These are phyloP conservation scores for Sialia sialis DNA, from an alignment of 2,113 vertebrate species.

Conservation along the genomic window DNA sequence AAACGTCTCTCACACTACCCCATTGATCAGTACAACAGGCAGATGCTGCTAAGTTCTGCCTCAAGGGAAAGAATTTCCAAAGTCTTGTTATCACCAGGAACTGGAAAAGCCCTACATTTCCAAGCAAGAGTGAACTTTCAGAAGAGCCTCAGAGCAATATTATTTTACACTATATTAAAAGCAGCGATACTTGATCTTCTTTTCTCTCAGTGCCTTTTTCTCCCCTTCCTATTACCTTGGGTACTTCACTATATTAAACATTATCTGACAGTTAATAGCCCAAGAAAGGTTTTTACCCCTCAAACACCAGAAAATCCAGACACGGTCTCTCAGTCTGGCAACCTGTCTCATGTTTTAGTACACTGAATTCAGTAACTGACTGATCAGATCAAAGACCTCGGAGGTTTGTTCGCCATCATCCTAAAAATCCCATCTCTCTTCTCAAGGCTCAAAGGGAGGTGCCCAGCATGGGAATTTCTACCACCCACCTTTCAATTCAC, in stretches of 20 bases:
- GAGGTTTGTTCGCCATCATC: background rate
- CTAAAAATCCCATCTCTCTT: background rate
- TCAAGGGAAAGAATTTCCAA: background rate
- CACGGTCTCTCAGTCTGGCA: background rate
- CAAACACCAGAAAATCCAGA: background rate
- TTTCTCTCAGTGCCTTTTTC: background rate
- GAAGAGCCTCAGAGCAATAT: background rate
- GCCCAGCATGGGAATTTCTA: rapidly evolving
- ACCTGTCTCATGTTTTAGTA: background rate
- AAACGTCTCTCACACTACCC: background rate
- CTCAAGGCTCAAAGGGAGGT: background rate
- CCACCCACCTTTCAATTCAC: background rate
- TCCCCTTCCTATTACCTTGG: background rate
- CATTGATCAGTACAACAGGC: background rate
- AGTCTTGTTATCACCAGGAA: background rate
- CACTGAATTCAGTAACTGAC: background rate
- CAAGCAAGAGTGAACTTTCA: background rate
- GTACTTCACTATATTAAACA: background rate
- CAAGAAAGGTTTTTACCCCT: background rate
- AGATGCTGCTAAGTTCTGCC: background rate
- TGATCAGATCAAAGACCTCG: background rate
- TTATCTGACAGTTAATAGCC: background rate
- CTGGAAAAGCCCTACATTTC: background rate
- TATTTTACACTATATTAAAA: background rate
- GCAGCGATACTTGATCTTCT: background rate